Base-by-base conservation (phyloP, 2,888 invertebrate genomes). In the Philereme transversata region DNA sequence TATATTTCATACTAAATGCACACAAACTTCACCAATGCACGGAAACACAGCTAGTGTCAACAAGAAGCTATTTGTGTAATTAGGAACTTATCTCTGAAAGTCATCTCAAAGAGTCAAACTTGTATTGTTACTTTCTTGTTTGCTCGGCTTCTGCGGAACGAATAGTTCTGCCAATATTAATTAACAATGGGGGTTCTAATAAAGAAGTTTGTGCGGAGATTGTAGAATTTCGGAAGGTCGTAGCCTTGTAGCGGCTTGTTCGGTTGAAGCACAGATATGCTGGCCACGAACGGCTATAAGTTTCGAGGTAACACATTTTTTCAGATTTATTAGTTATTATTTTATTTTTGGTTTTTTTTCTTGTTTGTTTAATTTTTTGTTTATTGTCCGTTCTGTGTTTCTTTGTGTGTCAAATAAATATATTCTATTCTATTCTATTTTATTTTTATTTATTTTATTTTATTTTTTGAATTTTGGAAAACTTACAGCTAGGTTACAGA, bases 51-150 rank as follows among this genome's bases (percentile, higher is more conserved):
- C 63, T 66, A 71, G 68, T 67, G 63, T 70, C 71, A 68, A 68
- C 69, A 64, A 68, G 55, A 67, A 68, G 67, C 70, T 60, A 73
- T 76, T 78, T 73, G 74, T 69, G 72, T 79, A 82, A 83, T 84
- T 81, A 83, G 74, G 70, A 79, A 76, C 79, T 81, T 79, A 79
- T 81, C 72, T 43, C 70, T 73, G 68, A 76, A 74, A 79, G 73
- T 77, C 72, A 73, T 73, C 70, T 64, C 74, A 69, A 68, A 68
- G 71, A 79, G 71, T 76, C 75, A 76, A 84, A 86, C 80, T 84
- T 83, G 75, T 79, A 81, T 82, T 83, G 80, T 81, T 75, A 73
- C 75, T 72, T 67, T 70, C 68, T 78, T 74, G 76, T 74, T 79
- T 73, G 68, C 61, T 67, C 50, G 48, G 60, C 51, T 53, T 58